A percentile compares a stretch with the other conserved stretches of the same genome.
Evolutionary conservation across 2,797 vertebrate species (phyloP).

Genomic region (Platalea minor): DNA sequence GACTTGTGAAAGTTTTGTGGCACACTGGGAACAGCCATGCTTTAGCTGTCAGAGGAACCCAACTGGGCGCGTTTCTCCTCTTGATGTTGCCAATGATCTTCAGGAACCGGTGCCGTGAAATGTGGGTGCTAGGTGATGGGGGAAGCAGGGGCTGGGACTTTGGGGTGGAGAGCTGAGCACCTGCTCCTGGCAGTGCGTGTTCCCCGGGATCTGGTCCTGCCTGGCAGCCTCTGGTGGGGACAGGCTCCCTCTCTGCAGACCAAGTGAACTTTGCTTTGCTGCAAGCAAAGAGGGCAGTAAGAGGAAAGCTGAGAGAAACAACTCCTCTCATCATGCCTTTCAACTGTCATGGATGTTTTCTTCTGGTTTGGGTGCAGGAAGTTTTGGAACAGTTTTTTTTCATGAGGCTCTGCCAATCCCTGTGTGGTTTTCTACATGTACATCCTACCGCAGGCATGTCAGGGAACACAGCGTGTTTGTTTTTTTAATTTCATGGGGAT

Average conservation of each 20-base stretch:
- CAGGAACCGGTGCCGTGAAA: not conserved
- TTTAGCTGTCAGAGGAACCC: not conserved
- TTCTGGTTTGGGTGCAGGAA: not conserved
- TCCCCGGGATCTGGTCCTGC: not conserved
- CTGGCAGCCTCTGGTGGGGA: rapidly evolving
- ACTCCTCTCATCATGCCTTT: not conserved
- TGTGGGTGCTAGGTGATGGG: not conserved
- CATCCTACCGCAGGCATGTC: not conserved
- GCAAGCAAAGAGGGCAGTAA: not conserved
- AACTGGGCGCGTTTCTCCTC: not conserved
- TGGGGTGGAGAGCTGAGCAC: not conserved
- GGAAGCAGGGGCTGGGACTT: not conserved
- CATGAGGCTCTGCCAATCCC: not conserved
- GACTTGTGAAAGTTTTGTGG: not conserved
- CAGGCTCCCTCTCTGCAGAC: not conserved
- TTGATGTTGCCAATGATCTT: not conserved
- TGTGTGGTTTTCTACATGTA: not conserved
- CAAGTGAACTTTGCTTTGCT: not conserved
- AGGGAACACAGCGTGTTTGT: not conserved
- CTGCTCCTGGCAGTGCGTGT: not conserved
- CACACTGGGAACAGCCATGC: not conserved
- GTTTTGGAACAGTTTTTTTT: not conserved
- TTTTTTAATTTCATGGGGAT: not conserved
- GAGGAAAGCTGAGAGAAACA: not conserved
- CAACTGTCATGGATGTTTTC: not conserved